Conservation (phyloP, 2,888 invertebrate species). For the Acanthacorydalis orientalis region DNA sequence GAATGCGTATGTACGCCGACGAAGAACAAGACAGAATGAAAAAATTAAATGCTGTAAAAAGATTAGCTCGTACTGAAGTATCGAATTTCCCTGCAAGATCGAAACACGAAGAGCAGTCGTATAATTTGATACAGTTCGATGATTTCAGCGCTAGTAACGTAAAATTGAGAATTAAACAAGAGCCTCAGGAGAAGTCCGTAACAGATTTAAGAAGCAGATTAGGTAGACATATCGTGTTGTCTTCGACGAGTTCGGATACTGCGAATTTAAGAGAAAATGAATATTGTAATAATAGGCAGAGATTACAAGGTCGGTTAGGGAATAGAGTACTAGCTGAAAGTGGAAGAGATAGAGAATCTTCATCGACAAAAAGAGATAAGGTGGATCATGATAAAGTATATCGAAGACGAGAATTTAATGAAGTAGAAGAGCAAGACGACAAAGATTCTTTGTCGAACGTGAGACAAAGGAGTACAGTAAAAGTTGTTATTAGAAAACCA, state of each 20-base stretch:
- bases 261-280: background rate
- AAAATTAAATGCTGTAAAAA: background rate
- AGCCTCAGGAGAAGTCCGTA: background rate
- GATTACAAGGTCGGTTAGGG: background rate
- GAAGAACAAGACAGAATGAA: conserved; percentile 51
- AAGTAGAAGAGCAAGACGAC: conserved; percentile 6
- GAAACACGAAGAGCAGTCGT: background rate
- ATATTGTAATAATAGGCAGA: background rate
- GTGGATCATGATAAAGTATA: background rate
- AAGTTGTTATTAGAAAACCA: conserved; percentile 23
- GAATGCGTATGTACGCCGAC: conserved; percentile 82
- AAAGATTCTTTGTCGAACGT: conserved; percentile 9
- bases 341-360: background rate
- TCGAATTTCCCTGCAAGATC: background rate
- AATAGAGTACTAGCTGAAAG: background rate
- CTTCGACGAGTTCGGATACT: background rate
- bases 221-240: background rate
- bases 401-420: background rate
- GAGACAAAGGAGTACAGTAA: conserved; percentile 24
- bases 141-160: background rate
- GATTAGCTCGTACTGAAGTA: background rate
- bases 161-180: conserved; percentile 1
- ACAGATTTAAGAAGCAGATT: conserved; percentile 12
- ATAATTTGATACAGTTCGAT: conserved; percentile 2
- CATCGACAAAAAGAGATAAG: background rate